Evolutionary conservation across 2,113 vertebrate species (phyloP), one percentile per base, ranked within the genome.

Genomic region (Labrus mixtus): DNA sequence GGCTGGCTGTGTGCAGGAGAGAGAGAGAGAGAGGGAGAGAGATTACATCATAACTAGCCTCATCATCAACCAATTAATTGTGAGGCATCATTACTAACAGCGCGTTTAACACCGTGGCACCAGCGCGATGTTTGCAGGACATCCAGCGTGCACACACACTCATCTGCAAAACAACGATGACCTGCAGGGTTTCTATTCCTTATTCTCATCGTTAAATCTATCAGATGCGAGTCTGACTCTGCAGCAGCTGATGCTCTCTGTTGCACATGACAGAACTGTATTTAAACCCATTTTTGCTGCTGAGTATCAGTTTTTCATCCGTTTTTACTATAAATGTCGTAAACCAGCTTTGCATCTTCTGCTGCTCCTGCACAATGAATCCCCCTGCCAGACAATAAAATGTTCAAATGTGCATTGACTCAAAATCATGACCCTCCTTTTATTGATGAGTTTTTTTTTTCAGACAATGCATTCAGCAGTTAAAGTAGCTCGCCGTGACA

Each of bases 1-100:
- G 67, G 76, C 56, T 66, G 75, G 62, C 65, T 68, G 62, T 33
- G 50, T 53, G 80, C 68, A 72, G 57, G 69, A 51, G 82, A 87
- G 75, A 54, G 53, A 48, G 53, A 48, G 43, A 80, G 79, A 62
- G 82, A 84, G 88, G 23, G 71, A 76, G 73, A 86, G 84, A 88
- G 89, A 90, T 93, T 90, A 93, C 92, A 91, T 93, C 92, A 93
- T 93, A 92, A 93, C 86, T 89, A 87, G 87, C 90, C 89, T 92
- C 90, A 93, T 92, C 90, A 92, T 87, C 89, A 89, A 85, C 90
- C 92, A 91, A 92, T 92, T 93, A 91, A 92, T 76, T 63, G 74
- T 33, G 79, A 87, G 86, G 76, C 71, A 73, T 85, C 82, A 53
- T 80, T 51, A 75, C 66, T 75, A 74, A 86, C 33, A 48, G 87